These are phyloP conservation scores for Lycodopsis pacificus DNA, from an alignment of 2,797 vertebrate genomes.

Conservation along the genomic window DNA sequence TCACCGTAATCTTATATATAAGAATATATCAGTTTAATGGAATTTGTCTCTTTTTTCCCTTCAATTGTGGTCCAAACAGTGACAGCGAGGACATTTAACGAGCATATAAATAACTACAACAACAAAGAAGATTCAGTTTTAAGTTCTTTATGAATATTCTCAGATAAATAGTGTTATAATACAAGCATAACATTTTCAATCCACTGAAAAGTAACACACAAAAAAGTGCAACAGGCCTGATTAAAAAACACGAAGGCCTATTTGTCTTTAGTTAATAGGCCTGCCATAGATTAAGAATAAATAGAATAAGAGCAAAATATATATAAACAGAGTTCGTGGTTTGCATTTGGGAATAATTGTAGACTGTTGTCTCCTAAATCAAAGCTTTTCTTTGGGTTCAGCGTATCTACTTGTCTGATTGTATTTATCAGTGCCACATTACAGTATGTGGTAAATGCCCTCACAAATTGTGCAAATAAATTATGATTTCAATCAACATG, in stretches of 20 bases:
- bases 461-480: conserved; percentile 77
- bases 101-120: conserved; percentile 58
- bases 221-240: conserved; percentile 74
- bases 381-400: conserved; percentile 78
- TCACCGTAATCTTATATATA: neutral
- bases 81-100: neutral
- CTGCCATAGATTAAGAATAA: conserved; percentile 42
- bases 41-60: neutral
- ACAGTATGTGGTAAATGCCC: conserved; percentile 71
- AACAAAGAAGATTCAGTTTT: conserved; percentile 55
- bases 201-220: conserved; percentile 73
- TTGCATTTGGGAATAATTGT: conserved; percentile 62
- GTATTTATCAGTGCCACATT: conserved; percentile 73
- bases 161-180: conserved; percentile 79
- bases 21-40: neutral
- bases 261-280: conserved; percentile 43
- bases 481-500: conserved; percentile 64
- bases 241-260: conserved; percentile 41
- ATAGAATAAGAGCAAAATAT: conserved; percentile 51
- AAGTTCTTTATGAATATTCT: conserved; percentile 84
- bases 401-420: conserved; percentile 72
- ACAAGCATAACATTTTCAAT: conserved; percentile 75
- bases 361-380: conserved; percentile 52
- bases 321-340: conserved; percentile 49
- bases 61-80: neutral